A percentile compares a stretch with the other conserved stretches of the same genome.
Evolutionary conservation across 2,113 vertebrate genomes (phyloP).

Genomic region (Macquaria australasica): DNA sequence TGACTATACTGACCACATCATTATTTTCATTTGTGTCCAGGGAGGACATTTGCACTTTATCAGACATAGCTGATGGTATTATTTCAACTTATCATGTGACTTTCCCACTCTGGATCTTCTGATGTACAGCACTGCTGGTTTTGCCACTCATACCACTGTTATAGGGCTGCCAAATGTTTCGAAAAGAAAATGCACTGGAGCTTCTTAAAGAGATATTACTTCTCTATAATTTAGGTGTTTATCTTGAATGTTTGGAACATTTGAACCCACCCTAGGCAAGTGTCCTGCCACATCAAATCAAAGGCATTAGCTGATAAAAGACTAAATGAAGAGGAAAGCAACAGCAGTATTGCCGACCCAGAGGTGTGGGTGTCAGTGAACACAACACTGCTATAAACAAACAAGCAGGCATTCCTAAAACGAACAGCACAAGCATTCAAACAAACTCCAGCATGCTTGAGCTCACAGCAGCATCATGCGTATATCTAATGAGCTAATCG

Average conservation of each 20-base stretch:
- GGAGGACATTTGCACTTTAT: constrained; percentile 28
- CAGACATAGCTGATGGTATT: neutral
- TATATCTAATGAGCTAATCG: constrained; percentile 40
- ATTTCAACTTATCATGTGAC: constrained; percentile 12
- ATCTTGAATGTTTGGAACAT: constrained; percentile 28
- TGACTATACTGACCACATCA: constrained; percentile 35
- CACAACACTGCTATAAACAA: constrained; percentile 49
- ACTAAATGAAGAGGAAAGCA: constrained; percentile 34
- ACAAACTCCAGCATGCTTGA: constrained; percentile 71
- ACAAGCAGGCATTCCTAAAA: constrained; percentile 65
- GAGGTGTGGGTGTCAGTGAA: constrained; percentile 31
- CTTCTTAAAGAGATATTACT: neutral
- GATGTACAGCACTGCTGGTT: constrained; percentile 16
- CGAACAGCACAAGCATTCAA: constrained; percentile 59
- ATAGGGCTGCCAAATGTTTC: constrained; percentile 1
- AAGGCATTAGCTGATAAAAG: constrained; percentile 46
- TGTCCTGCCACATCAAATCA: constrained; percentile 42
- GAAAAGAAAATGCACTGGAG: constrained; percentile 1
- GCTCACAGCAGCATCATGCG: constrained; percentile 64
- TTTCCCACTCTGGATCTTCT: neutral
- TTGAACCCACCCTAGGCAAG: constrained; percentile 28
- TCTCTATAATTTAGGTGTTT: constrained; percentile 23
- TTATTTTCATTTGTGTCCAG: constrained; percentile 60
- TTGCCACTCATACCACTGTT: neutral
- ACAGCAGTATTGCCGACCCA: constrained; percentile 34